Conservation (phyloP, 2,888 invertebrate species). For the Slavum lentiscoides region DNA sequence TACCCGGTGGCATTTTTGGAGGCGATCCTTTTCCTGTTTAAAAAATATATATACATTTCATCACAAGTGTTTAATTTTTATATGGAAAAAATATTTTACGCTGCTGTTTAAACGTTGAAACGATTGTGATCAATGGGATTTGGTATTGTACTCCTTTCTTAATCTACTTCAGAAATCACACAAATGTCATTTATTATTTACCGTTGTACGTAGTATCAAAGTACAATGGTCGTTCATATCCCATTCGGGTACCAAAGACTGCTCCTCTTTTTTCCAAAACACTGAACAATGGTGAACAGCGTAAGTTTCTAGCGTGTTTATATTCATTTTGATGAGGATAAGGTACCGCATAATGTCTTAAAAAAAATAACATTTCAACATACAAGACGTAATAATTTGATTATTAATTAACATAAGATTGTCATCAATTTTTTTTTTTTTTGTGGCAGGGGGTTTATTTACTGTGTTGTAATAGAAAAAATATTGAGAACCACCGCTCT, state of each 20-base stretch:
- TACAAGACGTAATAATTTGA: too few species aligned
- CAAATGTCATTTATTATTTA: constrained; percentile 57
- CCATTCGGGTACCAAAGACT: constrained; percentile 73
- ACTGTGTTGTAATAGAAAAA: background rate
- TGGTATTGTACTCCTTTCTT: background rate
- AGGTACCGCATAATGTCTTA: constrained; percentile 64
- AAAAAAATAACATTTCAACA: background rate
- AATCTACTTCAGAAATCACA: background rate
- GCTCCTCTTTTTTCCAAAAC: constrained; percentile 69
- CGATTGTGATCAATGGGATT: background rate
- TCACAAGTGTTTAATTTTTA: background rate
- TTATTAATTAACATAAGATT: too few species aligned
- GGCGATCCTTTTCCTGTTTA: constrained; percentile 27
- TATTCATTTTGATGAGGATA: constrained; percentile 68
- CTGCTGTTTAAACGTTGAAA: background rate
- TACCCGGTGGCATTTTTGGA: constrained; percentile 65
- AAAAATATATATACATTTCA: background rate
- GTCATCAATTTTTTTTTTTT: too few species aligned
- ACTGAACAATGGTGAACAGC: constrained; percentile 72
- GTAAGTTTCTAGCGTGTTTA: constrained; percentile 66
- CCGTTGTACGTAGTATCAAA: constrained; percentile 66
- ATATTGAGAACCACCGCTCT: background rate
- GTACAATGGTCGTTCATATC: constrained; percentile 72
- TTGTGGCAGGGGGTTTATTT: too few species aligned
- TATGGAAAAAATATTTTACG: background rate